These are phyloP conservation scores for Lithophane socia DNA, from an alignment of 2,888 invertebrate species.

Conservation along the genomic window DNA sequence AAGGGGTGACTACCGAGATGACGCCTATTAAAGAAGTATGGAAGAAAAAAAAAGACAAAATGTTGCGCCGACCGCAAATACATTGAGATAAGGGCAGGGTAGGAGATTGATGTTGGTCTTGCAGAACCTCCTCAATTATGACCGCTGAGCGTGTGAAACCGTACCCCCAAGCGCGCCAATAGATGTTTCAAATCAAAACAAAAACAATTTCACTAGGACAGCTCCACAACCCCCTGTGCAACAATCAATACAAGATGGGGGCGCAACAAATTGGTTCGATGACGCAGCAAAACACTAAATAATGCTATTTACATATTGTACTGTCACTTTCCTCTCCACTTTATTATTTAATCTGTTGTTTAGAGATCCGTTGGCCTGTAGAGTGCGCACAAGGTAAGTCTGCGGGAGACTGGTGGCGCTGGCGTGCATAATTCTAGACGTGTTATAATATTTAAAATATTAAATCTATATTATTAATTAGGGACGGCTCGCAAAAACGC, in stretches of 20 bases:
- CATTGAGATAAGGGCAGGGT: too few relatives aligned
- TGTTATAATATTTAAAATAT: too few relatives aligned
- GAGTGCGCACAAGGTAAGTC: too few relatives aligned
- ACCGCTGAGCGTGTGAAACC: too few relatives aligned
- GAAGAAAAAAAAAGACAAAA: neutral
- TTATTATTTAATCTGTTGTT: constrained; percentile 79
- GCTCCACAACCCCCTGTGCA: constrained; percentile 70
- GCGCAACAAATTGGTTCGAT: constrained; percentile 87
- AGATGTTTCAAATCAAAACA: neutral
- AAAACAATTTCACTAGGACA: neutral
- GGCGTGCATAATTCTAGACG: too few relatives aligned
- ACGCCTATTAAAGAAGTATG: neutral
- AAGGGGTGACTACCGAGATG: neutral
- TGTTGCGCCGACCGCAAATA: neutral
- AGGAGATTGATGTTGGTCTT: too few relatives aligned
- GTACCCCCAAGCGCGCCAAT: too few relatives aligned
- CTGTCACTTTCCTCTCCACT: constrained; percentile 89
- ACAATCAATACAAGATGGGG: constrained; percentile 79
- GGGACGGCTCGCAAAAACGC: too few relatives aligned
- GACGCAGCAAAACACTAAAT: constrained; percentile 82
- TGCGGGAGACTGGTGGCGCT: too few relatives aligned
- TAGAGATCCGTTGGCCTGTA: constrained; percentile 43
- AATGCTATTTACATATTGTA: constrained; percentile 90
- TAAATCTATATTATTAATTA: too few relatives aligned
- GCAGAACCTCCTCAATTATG: too few relatives aligned